phyloP scores from a whole-genome alignment of 2,888 invertebrate genomes.

The Synanthedon tipuliformis region DNA sequence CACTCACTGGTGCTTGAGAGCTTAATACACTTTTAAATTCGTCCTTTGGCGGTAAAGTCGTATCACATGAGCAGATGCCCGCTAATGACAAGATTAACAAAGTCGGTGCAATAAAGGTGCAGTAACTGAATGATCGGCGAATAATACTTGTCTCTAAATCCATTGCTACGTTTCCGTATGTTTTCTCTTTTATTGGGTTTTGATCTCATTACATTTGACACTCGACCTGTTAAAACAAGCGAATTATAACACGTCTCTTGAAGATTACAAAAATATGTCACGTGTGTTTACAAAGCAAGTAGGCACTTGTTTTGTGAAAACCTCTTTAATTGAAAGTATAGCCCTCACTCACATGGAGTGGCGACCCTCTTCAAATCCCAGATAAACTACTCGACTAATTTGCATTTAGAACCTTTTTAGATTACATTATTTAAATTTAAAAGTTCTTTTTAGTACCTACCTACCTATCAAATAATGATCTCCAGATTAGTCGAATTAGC shows the following conservation, averaged over 20 bases:
- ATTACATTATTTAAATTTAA: constrained; percentile 1
- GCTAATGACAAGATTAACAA: constrained; percentile 40
- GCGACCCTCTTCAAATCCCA: constrained; percentile 51
- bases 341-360: constrained; percentile 43
- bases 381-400: constrained; percentile 33
- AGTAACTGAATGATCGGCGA: no score
- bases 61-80: constrained; percentile 30
- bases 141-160: no score
- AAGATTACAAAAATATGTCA: no score
- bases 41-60: constrained; percentile 25
- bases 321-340: constrained; percentile 58
- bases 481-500: no score
- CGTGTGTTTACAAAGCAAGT: constrained; percentile 17
- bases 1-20: constrained; percentile 25
- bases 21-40: constrained; percentile 36
- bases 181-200: no score
- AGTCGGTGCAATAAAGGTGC: constrained; percentile 16
- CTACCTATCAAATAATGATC: no score
- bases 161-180: no score
- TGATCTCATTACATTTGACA: background rate
- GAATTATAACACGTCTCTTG: no score
- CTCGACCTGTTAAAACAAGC: background rate
- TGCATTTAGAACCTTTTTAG: constrained; percentile 20
- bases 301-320: constrained; percentile 37
- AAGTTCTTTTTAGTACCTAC: no score